A percentile compares a stretch with the other conserved stretches of the same genome.
Evolutionary conservation across 1,140 invertebrate genomes (phyloP).

Genomic region (Glossosoma conforme): DNA sequence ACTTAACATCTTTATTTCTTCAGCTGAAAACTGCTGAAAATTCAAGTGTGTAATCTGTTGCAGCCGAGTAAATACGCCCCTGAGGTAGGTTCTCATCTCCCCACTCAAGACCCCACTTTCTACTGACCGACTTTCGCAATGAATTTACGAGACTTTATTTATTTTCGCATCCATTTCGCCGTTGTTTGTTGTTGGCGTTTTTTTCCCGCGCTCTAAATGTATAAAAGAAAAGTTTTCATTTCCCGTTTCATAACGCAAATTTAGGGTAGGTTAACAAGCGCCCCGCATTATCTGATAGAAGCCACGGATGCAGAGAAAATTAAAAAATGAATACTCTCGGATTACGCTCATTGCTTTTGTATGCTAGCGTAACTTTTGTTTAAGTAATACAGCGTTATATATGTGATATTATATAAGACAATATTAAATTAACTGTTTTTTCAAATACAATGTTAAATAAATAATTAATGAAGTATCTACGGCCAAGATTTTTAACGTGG

Average conservation of each 20-base stretch:
- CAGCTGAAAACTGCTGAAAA: too few relatives aligned
- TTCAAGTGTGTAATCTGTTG: too few relatives aligned
- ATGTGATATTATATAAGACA: too few relatives aligned
- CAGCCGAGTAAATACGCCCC: too few relatives aligned
- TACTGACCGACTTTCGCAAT: slow-evolving; percentile 25
- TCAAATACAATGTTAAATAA: too few relatives aligned
- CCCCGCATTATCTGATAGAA: slow-evolving; percentile 30
- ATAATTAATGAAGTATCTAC: too few relatives aligned
- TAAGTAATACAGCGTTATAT: too few relatives aligned
- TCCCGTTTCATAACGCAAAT: slow-evolving; percentile 25
- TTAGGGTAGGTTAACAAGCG: slow-evolving; percentile 27
- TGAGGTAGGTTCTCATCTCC: slow-evolving; percentile 3
- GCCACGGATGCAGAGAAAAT: slow-evolving; percentile 18
- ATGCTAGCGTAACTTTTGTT: background rate
- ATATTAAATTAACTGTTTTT: too few relatives aligned
- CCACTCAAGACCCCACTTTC: background rate
- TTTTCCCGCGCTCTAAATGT: slow-evolving; percentile 9
- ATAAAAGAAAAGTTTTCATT: slow-evolving; percentile 30
- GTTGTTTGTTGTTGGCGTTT: slow-evolving; percentile 1
- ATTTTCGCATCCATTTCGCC: slow-evolving; percentile 23
- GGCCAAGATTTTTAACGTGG: too few relatives aligned
- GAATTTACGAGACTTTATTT: slow-evolving; percentile 29
- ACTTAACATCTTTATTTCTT: too few relatives aligned
- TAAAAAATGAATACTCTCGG: slow-evolving; percentile 14
- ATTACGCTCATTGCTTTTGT: slow-evolving; percentile 9